phyloP scores from a whole-genome alignment of 2,113 vertebrate species.

The Sinocyclocheilus anshuiensis region DNA sequence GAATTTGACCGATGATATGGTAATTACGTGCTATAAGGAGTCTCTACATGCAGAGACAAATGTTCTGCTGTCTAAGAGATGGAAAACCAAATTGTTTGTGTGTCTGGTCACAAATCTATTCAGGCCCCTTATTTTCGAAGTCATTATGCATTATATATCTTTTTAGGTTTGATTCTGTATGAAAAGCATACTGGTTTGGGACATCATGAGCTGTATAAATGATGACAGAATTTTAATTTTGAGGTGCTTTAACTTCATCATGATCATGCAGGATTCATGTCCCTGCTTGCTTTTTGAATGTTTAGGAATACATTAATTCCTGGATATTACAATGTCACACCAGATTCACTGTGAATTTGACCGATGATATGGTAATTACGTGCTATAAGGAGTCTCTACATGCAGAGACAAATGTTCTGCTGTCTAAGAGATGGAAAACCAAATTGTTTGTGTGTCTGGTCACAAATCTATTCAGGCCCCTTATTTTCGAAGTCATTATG shows the following conservation, averaged over 20 bases:
- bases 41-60: conserved; percentile 12
- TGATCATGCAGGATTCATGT: not conserved
- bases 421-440: not conserved
- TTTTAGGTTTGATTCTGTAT: not conserved
- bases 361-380: not conserved
- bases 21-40: not conserved
- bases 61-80: conserved; percentile 5
- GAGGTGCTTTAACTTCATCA: not conserved
- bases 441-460: not conserved
- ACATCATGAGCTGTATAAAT: not conserved
- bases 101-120: not conserved
- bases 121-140: not conserved
- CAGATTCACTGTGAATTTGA: conserved; percentile 6
- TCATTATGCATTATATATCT: not conserved
- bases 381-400: not conserved
- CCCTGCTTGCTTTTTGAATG: not conserved
- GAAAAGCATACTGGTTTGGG: not conserved
- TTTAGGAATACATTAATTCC: not conserved
- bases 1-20: conserved; percentile 18
- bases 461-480: not conserved
- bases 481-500: not conserved
- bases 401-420: conserved; percentile 25
- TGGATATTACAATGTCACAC: not conserved
- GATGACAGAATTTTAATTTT: not conserved
- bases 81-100: not conserved